These are phyloP conservation scores for Hyphantria cunea DNA, from an alignment of 1,140 invertebrate genomes.

Conservation along the genomic window DNA sequence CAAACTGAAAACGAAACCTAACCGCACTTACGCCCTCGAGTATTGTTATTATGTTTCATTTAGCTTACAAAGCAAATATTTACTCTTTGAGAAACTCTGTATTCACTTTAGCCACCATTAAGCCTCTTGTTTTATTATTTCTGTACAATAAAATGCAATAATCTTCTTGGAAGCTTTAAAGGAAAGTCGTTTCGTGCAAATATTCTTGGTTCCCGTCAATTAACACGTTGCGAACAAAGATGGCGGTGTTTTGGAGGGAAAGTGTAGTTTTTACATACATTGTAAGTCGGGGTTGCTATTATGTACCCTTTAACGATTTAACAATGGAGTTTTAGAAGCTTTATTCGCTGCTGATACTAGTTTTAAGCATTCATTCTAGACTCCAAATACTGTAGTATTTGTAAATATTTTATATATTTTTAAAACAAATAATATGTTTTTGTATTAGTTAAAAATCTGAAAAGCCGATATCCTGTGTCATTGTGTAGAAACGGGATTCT, in stretches of 20 bases:
- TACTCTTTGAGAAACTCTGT: slow-evolving; percentile 10
- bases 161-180: slow-evolving; percentile 30
- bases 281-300: slow-evolving; percentile 41
- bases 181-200: slow-evolving; percentile 30
- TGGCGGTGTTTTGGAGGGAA: slow-evolving; percentile 46
- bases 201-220: slow-evolving; percentile 60
- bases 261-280: slow-evolving; percentile 39
- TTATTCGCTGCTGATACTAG: background rate
- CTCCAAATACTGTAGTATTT: background rate
- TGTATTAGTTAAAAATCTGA: too few species aligned
- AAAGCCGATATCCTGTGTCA: too few species aligned
- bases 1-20: background rate
- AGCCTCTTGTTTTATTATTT: slow-evolving; percentile 23
- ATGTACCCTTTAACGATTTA: slow-evolving; percentile 51
- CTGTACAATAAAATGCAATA: slow-evolving; percentile 31
- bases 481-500: too few species aligned
- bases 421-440: too few species aligned
- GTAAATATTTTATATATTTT: slow-evolving; percentile 6
- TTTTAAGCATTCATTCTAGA: too few species aligned
- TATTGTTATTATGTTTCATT: background rate
- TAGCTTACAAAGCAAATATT: slow-evolving; percentile 12
- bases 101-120: slow-evolving; percentile 11
- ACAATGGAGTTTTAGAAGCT: background rate
- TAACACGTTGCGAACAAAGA: slow-evolving; percentile 64
- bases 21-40: background rate